Conservation (phyloP, 2,113 vertebrate species). For the Anguilla japonica region DNA sequence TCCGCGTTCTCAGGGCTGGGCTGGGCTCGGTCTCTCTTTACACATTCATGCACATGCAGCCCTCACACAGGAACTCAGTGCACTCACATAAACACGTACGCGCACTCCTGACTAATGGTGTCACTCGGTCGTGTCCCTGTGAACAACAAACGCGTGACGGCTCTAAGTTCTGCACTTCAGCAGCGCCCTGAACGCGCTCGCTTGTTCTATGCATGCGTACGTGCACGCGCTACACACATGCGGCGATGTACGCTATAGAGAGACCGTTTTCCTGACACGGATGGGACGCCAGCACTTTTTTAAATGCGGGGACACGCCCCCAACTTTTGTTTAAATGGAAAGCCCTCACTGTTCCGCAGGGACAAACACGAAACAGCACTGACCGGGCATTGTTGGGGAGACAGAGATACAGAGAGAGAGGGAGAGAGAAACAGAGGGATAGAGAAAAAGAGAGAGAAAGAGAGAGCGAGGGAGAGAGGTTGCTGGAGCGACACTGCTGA, state of each 20-base stretch:
- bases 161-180: not conserved
- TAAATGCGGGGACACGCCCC: not conserved
- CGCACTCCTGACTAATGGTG: not conserved
- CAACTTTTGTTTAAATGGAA: not conserved
- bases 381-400: constrained; percentile 1
- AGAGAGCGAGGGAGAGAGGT: not conserved
- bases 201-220: not conserved
- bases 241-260: not conserved
- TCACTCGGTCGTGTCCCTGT: not conserved
- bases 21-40: constrained; percentile 4
- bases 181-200: not conserved
- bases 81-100: not conserved
- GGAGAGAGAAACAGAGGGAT: not conserved
- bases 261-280: not conserved
- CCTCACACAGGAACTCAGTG: not conserved
- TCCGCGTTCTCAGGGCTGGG: not conserved
- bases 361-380: not conserved
- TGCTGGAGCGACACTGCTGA: not conserved
- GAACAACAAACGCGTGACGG: not conserved
- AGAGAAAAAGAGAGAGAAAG: not conserved
- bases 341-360: not conserved
- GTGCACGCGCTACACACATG: not conserved
- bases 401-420: not conserved
- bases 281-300: not conserved
- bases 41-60: not conserved